phyloP scores from a whole-genome alignment of 2,797 vertebrate genomes.

The Sandelia bainsii region DNA sequence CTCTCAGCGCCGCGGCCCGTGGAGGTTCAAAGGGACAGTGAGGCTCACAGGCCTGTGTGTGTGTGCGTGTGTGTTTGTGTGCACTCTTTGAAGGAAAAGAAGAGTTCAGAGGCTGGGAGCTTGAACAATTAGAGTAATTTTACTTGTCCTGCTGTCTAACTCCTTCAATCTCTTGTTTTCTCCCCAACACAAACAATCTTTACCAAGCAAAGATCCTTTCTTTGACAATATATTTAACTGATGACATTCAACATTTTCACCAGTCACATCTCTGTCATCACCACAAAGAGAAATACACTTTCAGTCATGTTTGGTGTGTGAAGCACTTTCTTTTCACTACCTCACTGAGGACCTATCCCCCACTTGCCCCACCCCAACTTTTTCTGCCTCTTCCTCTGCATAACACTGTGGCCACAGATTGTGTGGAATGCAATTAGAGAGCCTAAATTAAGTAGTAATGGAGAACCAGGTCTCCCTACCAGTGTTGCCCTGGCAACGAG shows the following conservation, averaged over 20 bases:
- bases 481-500: slow-evolving; percentile 97
- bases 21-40: slow-evolving; percentile 90
- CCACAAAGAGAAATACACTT: slow-evolving; percentile 59
- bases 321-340: slow-evolving; percentile 55
- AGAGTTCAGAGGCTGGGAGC: slow-evolving; percentile 88
- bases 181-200: slow-evolving; percentile 19
- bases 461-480: slow-evolving; percentile 98
- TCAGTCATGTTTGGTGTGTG: too few relatives aligned
- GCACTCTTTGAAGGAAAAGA: slow-evolving; percentile 84
- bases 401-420: slow-evolving; percentile 95
- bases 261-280: slow-evolving; percentile 18
- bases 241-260: slow-evolving; percentile 30
- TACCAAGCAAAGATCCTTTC: slow-evolving; percentile 31
- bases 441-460: slow-evolving; percentile 99
- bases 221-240: neutral
- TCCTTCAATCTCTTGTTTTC: slow-evolving; percentile 12
- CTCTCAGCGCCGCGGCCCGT: slow-evolving; percentile 86
- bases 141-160: slow-evolving; percentile 27
- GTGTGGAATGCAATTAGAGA: slow-evolving; percentile 99
- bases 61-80: slow-evolving; percentile 46
- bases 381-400: slow-evolving; percentile 85
- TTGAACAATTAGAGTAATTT: slow-evolving; percentile 89
- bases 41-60: slow-evolving; percentile 68
- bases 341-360: slow-evolving; percentile 50
- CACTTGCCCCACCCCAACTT: slow-evolving; percentile 26